Evolutionary conservation across 1,140 invertebrate genomes (phyloP).

Genomic region (Pseudomyrmex cubaensis): DNA sequence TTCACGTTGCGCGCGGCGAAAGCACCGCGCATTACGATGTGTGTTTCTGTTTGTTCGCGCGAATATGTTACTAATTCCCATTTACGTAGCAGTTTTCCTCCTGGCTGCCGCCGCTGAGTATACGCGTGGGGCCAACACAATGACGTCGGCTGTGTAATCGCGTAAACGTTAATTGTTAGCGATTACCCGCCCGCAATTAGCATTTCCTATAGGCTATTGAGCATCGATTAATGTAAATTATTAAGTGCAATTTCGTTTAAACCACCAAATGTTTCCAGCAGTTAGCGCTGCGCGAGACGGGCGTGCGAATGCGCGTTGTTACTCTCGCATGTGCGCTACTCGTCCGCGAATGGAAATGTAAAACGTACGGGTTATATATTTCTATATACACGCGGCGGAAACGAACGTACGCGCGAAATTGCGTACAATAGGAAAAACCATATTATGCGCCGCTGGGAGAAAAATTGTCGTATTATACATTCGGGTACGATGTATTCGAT

Average conservation of each 20-base stretch:
- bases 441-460: constrained; percentile 29
- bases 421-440: constrained; percentile 40
- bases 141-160: constrained; percentile 67
- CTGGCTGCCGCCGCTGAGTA: constrained; percentile 14
- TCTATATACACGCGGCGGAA: neutral
- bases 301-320: constrained; percentile 5
- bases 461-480: constrained; percentile 50
- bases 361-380: constrained; percentile 8
- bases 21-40: constrained; percentile 28
- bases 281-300: neutral
- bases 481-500: constrained; percentile 35
- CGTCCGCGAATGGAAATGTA: neutral
- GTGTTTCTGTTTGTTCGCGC: constrained; percentile 48
- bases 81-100: constrained; percentile 57
- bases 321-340: neutral
- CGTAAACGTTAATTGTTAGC: constrained; percentile 68
- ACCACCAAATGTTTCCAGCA: constrained; percentile 41
- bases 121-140: constrained; percentile 36
- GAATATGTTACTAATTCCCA: constrained; percentile 62
- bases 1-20: neutral
- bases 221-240: constrained; percentile 72
- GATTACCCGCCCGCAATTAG: constrained; percentile 70
- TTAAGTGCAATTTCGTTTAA: constrained; percentile 68
- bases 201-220: constrained; percentile 71
- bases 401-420: neutral